Evolutionary conservation across 30 jellyfish, hydroid and myxozoan genomes (phyloP), one percentile per base, ranked within the genome.

Genomic region (Clytia hemisphaerica): DNA sequence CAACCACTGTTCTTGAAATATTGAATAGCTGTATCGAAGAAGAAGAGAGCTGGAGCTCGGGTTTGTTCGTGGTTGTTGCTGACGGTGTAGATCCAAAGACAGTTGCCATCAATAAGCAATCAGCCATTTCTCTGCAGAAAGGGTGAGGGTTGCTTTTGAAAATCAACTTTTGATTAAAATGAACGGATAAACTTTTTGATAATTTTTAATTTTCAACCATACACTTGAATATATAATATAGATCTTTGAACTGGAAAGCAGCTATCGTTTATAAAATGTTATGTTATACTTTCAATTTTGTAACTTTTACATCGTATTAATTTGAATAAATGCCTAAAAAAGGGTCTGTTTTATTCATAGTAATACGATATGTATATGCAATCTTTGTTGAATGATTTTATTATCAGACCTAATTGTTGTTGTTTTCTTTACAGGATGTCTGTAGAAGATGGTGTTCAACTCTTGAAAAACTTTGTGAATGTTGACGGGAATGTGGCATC

Each of bases 21-120:
- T 7, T 91, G 10, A 46, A 76, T 18, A 75, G 63, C 9, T 40
- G 84, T 75, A 40, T 88, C 36, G 16, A 71, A 4, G 64, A 55
- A 4, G 59, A 60, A 1, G 82, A 74, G 6, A 4, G 48, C 3
- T 82, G 94, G 94, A 73, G 93, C 64, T 48, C 38, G n/a, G 94
- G 94, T 15, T 73, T 79, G 3, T 33, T 60, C 7, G 27, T 73
- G 5, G 49, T 82, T 4, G 49, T 76, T 28, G 30, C 50, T 62
- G 92, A 74, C 54, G 92, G 70, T 2, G 27, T 27, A 7, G 33
- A 12, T 38, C 29, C 38, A 36, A 25, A 14, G 18, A 54, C 19
- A 26, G 27, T 1, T 9, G 10, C 26, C 6, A 33, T 9, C 66
- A 9, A 51, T 19, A 21, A 51, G 25, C 35, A 51, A 33, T 15